Percentiles rank a stretch among this genome's conserved stretches.
phyloP scores from a whole-genome alignment of 2,797 vertebrate species.

The Paguma larvata region DNA sequence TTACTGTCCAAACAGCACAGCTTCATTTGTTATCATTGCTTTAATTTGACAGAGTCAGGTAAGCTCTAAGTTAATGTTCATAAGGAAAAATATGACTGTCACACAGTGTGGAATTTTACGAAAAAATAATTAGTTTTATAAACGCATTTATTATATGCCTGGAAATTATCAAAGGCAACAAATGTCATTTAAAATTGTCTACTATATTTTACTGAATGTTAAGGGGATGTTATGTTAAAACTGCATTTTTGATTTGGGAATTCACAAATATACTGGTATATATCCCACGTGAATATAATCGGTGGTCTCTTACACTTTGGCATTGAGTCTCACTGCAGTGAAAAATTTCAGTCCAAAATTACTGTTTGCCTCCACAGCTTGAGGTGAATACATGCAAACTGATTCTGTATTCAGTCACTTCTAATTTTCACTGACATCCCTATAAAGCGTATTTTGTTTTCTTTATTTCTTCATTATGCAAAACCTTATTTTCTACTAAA shows the following conservation, averaged over 20 bases:
- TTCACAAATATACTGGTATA: neutral
- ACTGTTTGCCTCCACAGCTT: neutral
- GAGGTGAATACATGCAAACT: neutral
- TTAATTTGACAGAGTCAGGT: neutral
- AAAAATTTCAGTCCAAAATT: conserved; percentile 37
- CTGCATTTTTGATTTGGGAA: neutral
- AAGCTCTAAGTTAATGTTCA: neutral
- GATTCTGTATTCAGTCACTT: neutral
- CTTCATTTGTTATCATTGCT: neutral
- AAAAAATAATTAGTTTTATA: neutral
- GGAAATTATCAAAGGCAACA: neutral
- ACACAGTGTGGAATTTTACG: neutral
- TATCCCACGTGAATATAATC: neutral
- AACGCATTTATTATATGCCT: neutral
- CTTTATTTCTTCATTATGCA: conserved; percentile 32
- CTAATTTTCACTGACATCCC: neutral
- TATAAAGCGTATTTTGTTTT: conserved; percentile 23
- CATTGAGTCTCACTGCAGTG: neutral
- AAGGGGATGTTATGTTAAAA: neutral
- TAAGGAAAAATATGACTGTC: neutral
- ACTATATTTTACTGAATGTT: neutral
- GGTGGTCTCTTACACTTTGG: neutral
- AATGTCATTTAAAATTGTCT: neutral
- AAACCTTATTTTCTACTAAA: conserved; percentile 18
- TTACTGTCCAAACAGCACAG: neutral